phyloP scores from a whole-genome alignment of 1,140 invertebrate species.

The Achatina immaculata region DNA sequence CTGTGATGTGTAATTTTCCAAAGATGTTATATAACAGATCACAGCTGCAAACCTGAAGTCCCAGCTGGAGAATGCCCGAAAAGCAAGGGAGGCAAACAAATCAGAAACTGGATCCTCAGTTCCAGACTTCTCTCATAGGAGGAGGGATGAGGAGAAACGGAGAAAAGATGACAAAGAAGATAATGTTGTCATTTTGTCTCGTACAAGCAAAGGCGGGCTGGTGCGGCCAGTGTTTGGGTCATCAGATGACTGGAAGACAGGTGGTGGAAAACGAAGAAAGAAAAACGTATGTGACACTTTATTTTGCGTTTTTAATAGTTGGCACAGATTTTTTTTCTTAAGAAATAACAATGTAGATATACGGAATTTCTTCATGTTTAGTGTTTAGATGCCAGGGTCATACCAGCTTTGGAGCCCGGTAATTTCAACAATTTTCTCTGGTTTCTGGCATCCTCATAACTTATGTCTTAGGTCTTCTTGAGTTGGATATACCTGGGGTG shows the following conservation, averaged over 20 bases:
- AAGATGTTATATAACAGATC: conserved; percentile 72
- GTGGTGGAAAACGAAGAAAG: conserved; percentile 72
- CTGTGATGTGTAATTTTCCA: too few species aligned
- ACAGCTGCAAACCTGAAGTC: conserved; percentile 80
- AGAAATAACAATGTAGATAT: too few species aligned
- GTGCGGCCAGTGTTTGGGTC: conserved; percentile 60
- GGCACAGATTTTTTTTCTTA: too few species aligned
- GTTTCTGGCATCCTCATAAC: too few species aligned
- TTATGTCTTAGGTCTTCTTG: too few species aligned
- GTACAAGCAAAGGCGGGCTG: conserved; percentile 78
- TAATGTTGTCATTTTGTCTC: conserved; percentile 80
- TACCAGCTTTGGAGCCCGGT: too few species aligned
- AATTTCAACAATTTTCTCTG: too few species aligned
- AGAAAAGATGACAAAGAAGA: conserved; percentile 46
- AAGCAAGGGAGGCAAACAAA: conserved; percentile 68
- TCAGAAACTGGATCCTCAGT: conserved; percentile 5
- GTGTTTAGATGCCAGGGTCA: too few species aligned
- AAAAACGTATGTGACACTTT: conserved; percentile 35
- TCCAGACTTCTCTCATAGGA: conserved; percentile 25
- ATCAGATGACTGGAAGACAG: conserved; percentile 40
- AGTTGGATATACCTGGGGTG: too few species aligned
- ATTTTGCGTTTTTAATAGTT: not conserved
- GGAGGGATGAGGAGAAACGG: conserved; percentile 9
- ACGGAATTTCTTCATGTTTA: too few species aligned
- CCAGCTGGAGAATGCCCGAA: conserved; percentile 81